Percentiles rank a stretch among this genome's conserved stretches.
Evolutionary conservation across 2,113 vertebrate genomes (phyloP).

Genomic region (Gambusia affinis): DNA sequence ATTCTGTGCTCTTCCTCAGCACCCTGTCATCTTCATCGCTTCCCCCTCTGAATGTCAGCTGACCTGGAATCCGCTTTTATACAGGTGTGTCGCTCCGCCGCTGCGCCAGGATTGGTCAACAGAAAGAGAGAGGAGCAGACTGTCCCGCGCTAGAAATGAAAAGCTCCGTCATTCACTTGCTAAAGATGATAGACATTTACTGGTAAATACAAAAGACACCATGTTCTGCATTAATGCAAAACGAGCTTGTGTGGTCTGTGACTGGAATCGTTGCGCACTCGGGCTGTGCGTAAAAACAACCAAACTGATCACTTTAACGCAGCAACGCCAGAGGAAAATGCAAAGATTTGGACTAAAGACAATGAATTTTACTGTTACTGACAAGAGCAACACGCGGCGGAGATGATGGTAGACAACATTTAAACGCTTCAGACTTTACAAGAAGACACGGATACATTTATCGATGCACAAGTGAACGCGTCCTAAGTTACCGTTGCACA

Average conservation of each 20-base stretch:
- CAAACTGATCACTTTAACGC: not conserved
- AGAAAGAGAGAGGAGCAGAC: slow-evolving; percentile 3
- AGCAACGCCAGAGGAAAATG: not conserved
- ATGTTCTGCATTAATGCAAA: not conserved
- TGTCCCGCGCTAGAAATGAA: not conserved
- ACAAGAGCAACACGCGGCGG: not conserved
- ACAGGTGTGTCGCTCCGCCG: slow-evolving; percentile 46
- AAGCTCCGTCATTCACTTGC: not conserved
- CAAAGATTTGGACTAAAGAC: not conserved
- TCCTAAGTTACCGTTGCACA: too few relatives aligned
- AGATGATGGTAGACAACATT: not conserved
- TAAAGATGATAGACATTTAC: not conserved
- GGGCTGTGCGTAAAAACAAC: slow-evolving; percentile 6
- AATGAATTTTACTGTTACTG: not conserved
- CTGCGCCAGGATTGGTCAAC: slow-evolving; percentile 59
- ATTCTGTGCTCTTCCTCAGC: not conserved
- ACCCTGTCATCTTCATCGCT: slow-evolving; percentile 4
- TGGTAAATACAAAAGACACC: not conserved
- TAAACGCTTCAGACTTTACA: too few relatives aligned
- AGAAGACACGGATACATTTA: too few relatives aligned
- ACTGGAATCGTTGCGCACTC: not conserved
- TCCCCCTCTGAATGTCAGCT: slow-evolving; percentile 21
- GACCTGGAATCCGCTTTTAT: slow-evolving; percentile 57
- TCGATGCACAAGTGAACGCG: too few relatives aligned
- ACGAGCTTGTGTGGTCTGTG: not conserved